A percentile compares a stretch with the other conserved stretches of the same genome.
phyloP scores from a whole-genome alignment of 2,888 invertebrate species.

The Aspidiotus rigidus region DNA sequence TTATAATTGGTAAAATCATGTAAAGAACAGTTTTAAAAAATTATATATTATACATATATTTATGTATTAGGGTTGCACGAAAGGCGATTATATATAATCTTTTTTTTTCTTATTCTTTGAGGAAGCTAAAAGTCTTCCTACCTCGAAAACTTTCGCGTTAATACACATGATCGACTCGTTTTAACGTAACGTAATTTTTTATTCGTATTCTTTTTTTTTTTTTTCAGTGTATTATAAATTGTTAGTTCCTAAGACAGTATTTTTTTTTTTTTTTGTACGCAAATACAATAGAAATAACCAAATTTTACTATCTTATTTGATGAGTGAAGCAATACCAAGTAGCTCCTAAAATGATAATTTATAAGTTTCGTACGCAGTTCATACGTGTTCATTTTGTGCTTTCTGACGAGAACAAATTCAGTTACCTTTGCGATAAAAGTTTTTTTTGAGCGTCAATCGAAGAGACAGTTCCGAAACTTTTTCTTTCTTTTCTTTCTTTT shows the following conservation, averaged over 20 bases:
- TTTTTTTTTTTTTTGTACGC: slow-evolving; percentile 19
- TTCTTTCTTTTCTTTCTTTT: too few relatives aligned
- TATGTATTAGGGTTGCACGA: too few relatives aligned
- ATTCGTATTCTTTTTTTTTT: not conserved
- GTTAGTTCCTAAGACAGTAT: slow-evolving; percentile 32
- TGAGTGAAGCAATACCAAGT: slow-evolving; percentile 3
- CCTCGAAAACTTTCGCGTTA: not conserved
- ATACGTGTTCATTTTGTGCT: not conserved
- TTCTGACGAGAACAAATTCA: slow-evolving; percentile 2
- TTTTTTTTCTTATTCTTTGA: not conserved
- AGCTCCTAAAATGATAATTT: not conserved
- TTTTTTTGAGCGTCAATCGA: too few relatives aligned
- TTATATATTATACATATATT: too few relatives aligned
- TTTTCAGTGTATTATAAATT: slow-evolving; percentile 21
- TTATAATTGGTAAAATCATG: too few relatives aligned
- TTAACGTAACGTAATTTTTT: not conserved
- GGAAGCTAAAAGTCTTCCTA: slow-evolving; percentile 25
- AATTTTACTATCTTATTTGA: not conserved
- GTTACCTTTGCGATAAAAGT: not conserved
- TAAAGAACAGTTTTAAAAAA: too few relatives aligned
- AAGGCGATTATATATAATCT: too few relatives aligned
- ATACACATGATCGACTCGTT: not conserved
- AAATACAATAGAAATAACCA: not conserved
- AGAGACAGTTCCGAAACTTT: too few relatives aligned
- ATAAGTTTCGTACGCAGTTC: slow-evolving; percentile 1